These are phyloP conservation scores for Drosophila eohydei DNA, from an alignment of 2,888 invertebrate species.

Conservation along the genomic window DNA sequence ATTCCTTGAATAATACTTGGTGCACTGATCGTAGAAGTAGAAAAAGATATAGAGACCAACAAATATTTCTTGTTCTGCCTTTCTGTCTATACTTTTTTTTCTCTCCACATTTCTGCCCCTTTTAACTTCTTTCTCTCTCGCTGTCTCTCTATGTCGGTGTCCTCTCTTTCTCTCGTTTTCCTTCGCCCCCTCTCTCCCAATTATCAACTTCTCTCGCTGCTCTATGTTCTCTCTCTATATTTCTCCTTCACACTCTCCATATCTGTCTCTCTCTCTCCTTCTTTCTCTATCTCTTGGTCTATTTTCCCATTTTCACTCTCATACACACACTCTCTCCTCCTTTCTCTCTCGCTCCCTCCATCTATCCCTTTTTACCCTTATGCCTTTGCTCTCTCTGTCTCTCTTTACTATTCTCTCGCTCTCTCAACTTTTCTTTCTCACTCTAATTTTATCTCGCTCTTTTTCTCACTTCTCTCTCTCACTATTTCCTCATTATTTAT, in stretches of 20 bases:
- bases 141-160: neutral
- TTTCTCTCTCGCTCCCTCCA: neutral
- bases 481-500: too few species aligned
- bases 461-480: too few species aligned
- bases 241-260: neutral
- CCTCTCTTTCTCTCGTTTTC: neutral
- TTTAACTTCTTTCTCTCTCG: neutral
- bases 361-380: too few species aligned
- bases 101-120: neutral
- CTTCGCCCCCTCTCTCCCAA: accelerated
- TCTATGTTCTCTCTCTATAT: neutral
- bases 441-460: neutral
- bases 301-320: neutral
- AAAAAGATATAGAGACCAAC: neutral
- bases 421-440: neutral
- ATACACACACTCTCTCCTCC: neutral
- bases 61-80: neutral
- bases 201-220: neutral
- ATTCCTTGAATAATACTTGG: too few species aligned
- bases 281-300: neutral
- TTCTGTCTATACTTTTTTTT: neutral
- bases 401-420: neutral
- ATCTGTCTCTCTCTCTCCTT: neutral
- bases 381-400: neutral
- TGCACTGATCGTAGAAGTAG: neutral